A percentile compares a stretch with the other conserved stretches of the same genome.
Evolutionary conservation across 2,113 vertebrate species (phyloP).

Genomic region (Noturus placidus): DNA sequence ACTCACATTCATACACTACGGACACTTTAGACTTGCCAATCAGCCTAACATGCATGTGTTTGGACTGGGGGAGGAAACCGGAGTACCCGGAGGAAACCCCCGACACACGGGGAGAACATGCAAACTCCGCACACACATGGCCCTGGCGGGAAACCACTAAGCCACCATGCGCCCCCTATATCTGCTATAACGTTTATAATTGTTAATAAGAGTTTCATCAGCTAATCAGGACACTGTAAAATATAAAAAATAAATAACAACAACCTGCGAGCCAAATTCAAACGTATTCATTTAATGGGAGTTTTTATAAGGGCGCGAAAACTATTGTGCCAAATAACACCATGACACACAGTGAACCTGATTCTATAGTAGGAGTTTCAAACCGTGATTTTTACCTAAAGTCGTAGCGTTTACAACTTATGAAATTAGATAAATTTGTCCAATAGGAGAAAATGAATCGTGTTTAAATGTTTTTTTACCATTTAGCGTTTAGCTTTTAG

Average conservation of each 20-base stretch:
- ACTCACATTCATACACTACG: too few relatives aligned
- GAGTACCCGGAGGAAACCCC: too few relatives aligned
- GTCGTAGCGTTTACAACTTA: not conserved
- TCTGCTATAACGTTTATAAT: not conserved
- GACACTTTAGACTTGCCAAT: too few relatives aligned
- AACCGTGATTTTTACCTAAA: not conserved
- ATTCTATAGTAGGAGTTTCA: too few relatives aligned
- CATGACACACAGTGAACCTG: not conserved
- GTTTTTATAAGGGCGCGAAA: not conserved
- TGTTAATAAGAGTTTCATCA: not conserved
- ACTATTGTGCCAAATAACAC: not conserved
- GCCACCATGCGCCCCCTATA: too few relatives aligned
- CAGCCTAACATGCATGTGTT: too few relatives aligned
- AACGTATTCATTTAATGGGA: not conserved
- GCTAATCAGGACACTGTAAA: not conserved
- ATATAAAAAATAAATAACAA: not conserved
- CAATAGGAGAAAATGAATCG: not conserved
- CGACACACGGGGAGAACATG: too few relatives aligned
- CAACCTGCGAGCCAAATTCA: not conserved
- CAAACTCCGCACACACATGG: too few relatives aligned
- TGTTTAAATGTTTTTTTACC: not conserved
- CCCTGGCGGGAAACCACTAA: too few relatives aligned
- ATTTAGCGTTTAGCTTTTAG: not conserved
- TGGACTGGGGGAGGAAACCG: too few relatives aligned
- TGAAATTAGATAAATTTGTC: not conserved